Evolutionary conservation across 2,113 vertebrate species (phyloP).

Genomic region (Pitta sordida): DNA sequence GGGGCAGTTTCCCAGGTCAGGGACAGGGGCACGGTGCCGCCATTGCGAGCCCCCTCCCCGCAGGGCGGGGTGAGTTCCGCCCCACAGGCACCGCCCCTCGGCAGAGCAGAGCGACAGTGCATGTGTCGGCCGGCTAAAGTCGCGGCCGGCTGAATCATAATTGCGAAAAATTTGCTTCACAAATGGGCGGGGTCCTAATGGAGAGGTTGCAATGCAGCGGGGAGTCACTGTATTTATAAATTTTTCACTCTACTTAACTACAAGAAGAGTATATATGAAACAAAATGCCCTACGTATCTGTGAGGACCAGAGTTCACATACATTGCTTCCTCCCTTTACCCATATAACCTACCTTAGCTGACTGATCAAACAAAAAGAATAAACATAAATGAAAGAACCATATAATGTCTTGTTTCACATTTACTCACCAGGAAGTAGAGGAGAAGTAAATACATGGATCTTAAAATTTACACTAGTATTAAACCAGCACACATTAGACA

Average conservation of each 20-base stretch:
- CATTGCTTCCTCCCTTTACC: background rate
- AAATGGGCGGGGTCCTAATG: too few species aligned
- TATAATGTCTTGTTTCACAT: background rate
- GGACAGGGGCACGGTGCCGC: too few species aligned
- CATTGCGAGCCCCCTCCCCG: too few species aligned
- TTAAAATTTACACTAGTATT: background rate
- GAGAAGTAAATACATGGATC: background rate
- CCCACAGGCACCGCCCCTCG: too few species aligned
- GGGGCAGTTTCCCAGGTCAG: too few species aligned
- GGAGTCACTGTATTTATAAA: background rate
- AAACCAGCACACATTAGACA: background rate
- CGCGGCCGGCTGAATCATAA: too few species aligned
- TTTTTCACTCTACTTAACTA: background rate
- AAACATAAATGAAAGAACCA: background rate
- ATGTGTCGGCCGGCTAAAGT: too few species aligned
- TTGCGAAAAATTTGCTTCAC: too few species aligned
- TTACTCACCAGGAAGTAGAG: background rate
- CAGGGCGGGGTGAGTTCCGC: too few species aligned
- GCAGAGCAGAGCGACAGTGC: too few species aligned
- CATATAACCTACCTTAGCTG: background rate
- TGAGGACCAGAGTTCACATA: background rate
- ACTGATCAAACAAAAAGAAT: background rate
- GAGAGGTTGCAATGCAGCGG: too few species aligned
- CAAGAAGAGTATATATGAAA: background rate
- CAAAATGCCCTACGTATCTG: background rate